Conservation (phyloP, 92 coral and sea anemone genomes). For the Metridium senile region DNA sequence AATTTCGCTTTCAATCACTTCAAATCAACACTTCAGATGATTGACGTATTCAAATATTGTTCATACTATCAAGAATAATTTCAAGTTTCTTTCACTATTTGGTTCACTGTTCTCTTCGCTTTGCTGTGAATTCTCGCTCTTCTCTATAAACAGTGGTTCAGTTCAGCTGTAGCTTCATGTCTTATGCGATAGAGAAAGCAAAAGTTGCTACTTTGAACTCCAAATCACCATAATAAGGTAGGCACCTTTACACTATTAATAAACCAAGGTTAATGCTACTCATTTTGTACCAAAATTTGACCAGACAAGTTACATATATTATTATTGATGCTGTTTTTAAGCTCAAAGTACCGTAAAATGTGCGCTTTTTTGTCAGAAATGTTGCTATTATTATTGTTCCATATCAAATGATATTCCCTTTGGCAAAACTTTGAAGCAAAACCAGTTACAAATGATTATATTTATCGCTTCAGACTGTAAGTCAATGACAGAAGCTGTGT, state of each 20-base stretch:
- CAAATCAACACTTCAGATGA: neutral
- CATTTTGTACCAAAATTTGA: neutral
- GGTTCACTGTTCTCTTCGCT: neutral
- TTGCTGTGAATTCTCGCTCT: neutral
- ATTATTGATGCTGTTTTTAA: too few relatives aligned
- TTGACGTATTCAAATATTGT: neutral
- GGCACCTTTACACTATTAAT: neutral
- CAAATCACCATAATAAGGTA: too few relatives aligned
- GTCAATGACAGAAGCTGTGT: neutral
- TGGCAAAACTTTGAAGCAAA: neutral
- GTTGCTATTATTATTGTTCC: neutral
- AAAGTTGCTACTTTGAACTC: too few relatives aligned
- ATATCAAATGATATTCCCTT: neutral
- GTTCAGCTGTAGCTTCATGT: neutral
- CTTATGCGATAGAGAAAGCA: neutral
- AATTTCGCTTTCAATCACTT: neutral
- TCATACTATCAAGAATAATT: neutral
- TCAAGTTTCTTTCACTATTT: neutral
- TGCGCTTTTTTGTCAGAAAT: too few relatives aligned
- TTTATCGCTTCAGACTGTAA: neutral
- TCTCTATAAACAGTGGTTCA: too few relatives aligned
- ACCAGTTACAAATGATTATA: neutral
- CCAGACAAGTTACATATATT: too few relatives aligned
- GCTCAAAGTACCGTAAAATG: neutral
- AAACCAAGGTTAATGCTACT: neutral